These are phyloP conservation scores for Peucedramus taeniatus DNA, from an alignment of 2,113 vertebrate genomes.

Conservation along the genomic window DNA sequence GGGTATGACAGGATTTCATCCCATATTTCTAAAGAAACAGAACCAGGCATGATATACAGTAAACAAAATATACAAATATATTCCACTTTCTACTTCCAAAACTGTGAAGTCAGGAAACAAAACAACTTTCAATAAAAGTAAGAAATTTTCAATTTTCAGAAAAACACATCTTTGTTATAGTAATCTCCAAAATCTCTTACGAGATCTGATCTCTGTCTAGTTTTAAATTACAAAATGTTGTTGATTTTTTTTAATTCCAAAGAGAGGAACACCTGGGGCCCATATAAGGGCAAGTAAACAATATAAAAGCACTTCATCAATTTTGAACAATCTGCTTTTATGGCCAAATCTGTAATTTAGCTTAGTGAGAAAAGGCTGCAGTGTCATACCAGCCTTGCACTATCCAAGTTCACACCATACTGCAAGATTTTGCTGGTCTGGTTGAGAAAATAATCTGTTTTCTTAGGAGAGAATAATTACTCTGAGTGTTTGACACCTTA, in stretches of 20 bases:
- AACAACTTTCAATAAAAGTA: background rate
- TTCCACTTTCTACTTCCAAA: background rate
- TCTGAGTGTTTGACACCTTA: background rate
- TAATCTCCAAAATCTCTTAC: background rate
- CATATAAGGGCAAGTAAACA: background rate
- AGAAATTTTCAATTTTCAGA: background rate
- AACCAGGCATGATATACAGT: background rate
- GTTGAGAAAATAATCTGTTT: background rate
- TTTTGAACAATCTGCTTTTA: conserved; percentile 3
- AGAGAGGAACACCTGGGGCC: background rate
- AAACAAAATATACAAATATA: background rate
- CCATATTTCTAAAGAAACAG: background rate
- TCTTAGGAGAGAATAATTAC: background rate
- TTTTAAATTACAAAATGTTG: background rate
- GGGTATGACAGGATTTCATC: background rate
- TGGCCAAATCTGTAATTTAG: background rate
- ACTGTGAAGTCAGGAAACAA: background rate
- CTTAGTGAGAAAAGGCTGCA: background rate
- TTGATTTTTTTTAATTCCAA: background rate
- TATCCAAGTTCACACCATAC: background rate
- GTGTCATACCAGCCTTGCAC: background rate
- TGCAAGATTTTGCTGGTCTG: background rate
- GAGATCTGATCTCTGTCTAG: background rate
- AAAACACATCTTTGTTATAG: background rate
- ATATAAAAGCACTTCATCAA: background rate